phyloP scores from a whole-genome alignment of 2,888 invertebrate species.

The Lucinisca nassula region DNA sequence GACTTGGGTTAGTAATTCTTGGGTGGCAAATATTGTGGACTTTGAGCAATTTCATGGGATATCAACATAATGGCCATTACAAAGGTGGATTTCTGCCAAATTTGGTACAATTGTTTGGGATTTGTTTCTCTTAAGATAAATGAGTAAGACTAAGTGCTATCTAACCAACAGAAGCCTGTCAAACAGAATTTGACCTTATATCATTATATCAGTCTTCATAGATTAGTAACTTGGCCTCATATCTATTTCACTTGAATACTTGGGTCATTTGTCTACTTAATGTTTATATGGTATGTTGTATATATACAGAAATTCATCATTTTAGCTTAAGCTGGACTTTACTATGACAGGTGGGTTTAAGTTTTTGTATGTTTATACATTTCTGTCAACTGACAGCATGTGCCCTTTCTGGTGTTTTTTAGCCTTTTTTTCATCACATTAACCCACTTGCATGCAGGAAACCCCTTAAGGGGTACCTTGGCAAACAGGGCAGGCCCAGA shows the following conservation, averaged over 20 bases:
- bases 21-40: too few species aligned
- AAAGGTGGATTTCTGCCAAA: background rate
- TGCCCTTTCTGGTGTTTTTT: too few species aligned
- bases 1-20: too few species aligned
- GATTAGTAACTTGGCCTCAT: background rate
- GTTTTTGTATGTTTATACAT: too few species aligned
- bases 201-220: background rate
- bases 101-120: background rate
- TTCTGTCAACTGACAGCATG: too few species aligned
- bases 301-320: background rate
- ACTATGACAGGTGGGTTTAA: background rate
- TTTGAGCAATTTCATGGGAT: too few species aligned
- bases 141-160: background rate
- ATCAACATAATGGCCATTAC: too few species aligned
- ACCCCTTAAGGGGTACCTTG: too few species aligned
- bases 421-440: too few species aligned
- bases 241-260: background rate
- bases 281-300: background rate
- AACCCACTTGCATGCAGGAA: too few species aligned
- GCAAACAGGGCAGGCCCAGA: too few species aligned
- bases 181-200: slow-evolving; percentile 1
- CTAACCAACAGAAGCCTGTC: background rate
- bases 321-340: background rate
- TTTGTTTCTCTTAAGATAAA: background rate
- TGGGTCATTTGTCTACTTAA: background rate